Evolutionary conservation across 2,797 vertebrate species (phyloP).

Genomic region (Champsocephalus gunnari): DNA sequence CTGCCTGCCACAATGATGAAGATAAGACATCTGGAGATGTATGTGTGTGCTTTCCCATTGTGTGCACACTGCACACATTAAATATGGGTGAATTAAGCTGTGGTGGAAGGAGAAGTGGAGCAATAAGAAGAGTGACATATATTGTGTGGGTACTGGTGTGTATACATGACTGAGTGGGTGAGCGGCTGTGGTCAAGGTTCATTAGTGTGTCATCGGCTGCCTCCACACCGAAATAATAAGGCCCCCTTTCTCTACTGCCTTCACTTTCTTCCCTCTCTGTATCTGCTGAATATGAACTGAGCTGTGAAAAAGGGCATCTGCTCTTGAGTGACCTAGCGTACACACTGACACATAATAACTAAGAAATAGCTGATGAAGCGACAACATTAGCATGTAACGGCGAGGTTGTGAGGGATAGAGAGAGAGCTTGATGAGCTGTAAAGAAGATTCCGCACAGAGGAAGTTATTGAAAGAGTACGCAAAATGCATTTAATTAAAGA

Average conservation of each 20-base stretch:
- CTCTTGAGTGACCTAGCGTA: conserved; percentile 59
- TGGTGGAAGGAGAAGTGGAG: conserved; percentile 37
- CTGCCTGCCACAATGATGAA: conserved; percentile 72
- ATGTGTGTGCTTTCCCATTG: conserved; percentile 5
- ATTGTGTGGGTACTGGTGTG: conserved; percentile 68
- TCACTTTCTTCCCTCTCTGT: conserved; percentile 16
- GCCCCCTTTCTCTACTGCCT: conserved; percentile 20
- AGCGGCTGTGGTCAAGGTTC: conserved; percentile 80
- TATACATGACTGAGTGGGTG: conserved; percentile 66
- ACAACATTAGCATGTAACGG: conserved; percentile 63
- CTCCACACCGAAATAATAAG: conserved; percentile 82
- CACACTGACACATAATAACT: conserved; percentile 60
- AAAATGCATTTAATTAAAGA: conserved; percentile 42
- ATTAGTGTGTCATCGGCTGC: conserved; percentile 84
- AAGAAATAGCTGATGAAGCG: conserved; percentile 69
- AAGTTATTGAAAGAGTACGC: conserved; percentile 32
- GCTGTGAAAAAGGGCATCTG: conserved; percentile 61
- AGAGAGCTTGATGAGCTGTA: conserved; percentile 49
- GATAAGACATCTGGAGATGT: conserved; percentile 78
- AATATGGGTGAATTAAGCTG: conserved; percentile 45
- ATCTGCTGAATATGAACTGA: conserved; percentile 64
- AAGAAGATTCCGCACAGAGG: conserved; percentile 21
- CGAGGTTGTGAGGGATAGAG: conserved; percentile 32
- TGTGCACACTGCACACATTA: not conserved
- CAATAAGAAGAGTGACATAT: conserved; percentile 63